Evolutionary conservation across 2,888 invertebrate species (phyloP).

Genomic region (Microdon myrmicae): DNA sequence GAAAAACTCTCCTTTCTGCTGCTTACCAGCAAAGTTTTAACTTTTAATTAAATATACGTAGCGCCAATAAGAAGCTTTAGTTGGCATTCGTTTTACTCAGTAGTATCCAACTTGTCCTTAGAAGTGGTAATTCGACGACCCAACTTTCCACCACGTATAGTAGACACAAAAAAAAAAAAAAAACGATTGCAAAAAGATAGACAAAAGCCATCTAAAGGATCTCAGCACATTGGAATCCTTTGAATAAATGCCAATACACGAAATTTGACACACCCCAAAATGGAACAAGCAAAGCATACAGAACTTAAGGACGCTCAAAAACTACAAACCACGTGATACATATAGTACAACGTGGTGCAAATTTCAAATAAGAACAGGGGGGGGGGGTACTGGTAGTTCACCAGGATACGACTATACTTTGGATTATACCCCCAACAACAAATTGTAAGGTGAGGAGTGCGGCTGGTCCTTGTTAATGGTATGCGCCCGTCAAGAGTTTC

Average conservation of each 20-base stretch:
- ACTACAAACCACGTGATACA: constrained; percentile 1
- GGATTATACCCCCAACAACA: constrained; percentile 16
- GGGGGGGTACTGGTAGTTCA: constrained; percentile 20
- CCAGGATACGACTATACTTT: constrained; percentile 34
- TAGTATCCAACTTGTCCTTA: constrained; percentile 38
- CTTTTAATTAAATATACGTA: constrained; percentile 52
- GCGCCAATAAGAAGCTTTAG: constrained; percentile 50
- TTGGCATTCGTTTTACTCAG: constrained; percentile 52
- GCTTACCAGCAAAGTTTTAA: constrained; percentile 47
- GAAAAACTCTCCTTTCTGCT: constrained; percentile 31
- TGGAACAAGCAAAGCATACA: background rate
- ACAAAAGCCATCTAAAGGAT: constrained; percentile 8
- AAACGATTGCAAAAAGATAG: constrained; percentile 11
- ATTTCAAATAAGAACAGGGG: background rate
- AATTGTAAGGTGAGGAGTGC: constrained; percentile 8
- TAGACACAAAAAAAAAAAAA: constrained; percentile 3
- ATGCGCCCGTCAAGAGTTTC: constrained; percentile 35
- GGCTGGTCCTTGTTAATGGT: constrained; percentile 9
- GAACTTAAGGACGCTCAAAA: constrained; percentile 1
- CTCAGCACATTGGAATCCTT: constrained; percentile 16
- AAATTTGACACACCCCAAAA: constrained; percentile 26
- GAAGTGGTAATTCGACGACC: background rate
- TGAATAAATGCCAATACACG: constrained; percentile 42
- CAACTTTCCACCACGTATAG: too few species aligned
- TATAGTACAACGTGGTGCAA: constrained; percentile 4